These are phyloP conservation scores for Automeris io DNA, from an alignment of 2,888 invertebrate genomes.

Conservation along the genomic window DNA sequence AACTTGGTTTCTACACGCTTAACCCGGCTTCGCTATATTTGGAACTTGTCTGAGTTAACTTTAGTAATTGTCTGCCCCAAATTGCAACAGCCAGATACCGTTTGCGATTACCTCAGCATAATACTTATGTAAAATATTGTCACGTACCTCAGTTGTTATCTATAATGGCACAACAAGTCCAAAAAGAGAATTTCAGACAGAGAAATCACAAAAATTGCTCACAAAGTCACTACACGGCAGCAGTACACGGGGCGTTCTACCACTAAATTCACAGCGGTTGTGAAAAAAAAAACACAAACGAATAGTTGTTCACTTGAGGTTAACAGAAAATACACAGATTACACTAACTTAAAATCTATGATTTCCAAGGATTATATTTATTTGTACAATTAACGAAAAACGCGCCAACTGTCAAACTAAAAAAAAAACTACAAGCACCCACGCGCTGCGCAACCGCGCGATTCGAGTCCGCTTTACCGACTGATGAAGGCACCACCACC, in stretches of 20 bases:
- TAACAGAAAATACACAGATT: slow-evolving; percentile 72
- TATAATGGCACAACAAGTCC: slow-evolving; percentile 38
- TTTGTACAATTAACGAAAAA: slow-evolving; percentile 61
- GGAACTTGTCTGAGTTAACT: slow-evolving; percentile 48
- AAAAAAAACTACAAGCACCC: slow-evolving; percentile 76
- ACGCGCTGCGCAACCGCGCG: slow-evolving; percentile 69
- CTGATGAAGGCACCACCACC: slow-evolving; percentile 46
- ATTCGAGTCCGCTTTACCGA: slow-evolving; percentile 71
- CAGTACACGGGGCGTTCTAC: slow-evolving; percentile 62
- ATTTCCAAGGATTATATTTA: slow-evolving; percentile 60
- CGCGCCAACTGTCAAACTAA: slow-evolving; percentile 73
- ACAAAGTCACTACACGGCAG: slow-evolving; percentile 60
- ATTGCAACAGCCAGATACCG: slow-evolving; percentile 26
- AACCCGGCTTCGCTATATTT: slow-evolving; percentile 56
- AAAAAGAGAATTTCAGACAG: slow-evolving; percentile 52
- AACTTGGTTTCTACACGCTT: slow-evolving; percentile 26
- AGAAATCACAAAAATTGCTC: slow-evolving; percentile 67
- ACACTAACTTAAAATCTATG: slow-evolving; percentile 74
- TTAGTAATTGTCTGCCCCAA: slow-evolving; percentile 48
- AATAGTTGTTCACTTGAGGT: slow-evolving; percentile 65
- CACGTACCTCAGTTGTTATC: slow-evolving; percentile 53
- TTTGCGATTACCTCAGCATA: slow-evolving; percentile 16
- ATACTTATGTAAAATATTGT: slow-evolving; percentile 10
- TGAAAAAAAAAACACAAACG: slow-evolving; percentile 56
- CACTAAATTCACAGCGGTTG: slow-evolving; percentile 69